Base-by-base conservation (phyloP, 2,113 vertebrate genomes). In the Indicator maculatus region DNA sequence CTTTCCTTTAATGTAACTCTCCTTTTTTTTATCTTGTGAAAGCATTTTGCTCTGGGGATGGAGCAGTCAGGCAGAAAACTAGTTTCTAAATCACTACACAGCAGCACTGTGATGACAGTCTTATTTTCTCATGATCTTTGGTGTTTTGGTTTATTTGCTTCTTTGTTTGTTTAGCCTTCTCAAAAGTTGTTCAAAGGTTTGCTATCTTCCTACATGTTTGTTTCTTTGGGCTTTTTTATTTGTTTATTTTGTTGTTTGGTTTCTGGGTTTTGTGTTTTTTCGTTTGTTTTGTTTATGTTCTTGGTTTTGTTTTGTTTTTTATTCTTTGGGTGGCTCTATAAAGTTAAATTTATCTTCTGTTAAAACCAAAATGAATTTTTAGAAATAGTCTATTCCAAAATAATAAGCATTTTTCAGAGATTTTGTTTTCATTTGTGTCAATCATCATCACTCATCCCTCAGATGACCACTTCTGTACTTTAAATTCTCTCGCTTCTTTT, bases 51-150 rank as follows among this genome's bases (percentile, higher is more conserved):
- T 96, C 83, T 94, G 80, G 80, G 70, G 72, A 95, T 85, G 94
- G 87, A 93, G 95, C 95, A 88, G 81, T 95, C 95, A 96, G 69
- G 96, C 94, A 97, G 95, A 98, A 97, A 98, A 97, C 87, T 90
- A 93, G 87, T 96, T 97, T 97, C 94, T 93, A 92, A 90, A 84
- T 95, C 86, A 96, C 58, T 93, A 87, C 78, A 95, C 65, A 96
- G 90, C 41, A 95, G 86, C 79, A 90, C 88, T 44, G 70, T 83
- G 65, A 93, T 88, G 79, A 53, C 86, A 93, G 23, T 53, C 47
- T 71, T 64, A 89, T 85, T 93, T 85, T 82, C 16, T 64, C 2
- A 16, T 26, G 36, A 24, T 26, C 24, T 52, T 26, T 50, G 50
- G 50, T 52, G 50, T 52, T 52, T 24, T 52, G 50, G 23, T 26